Conservation (phyloP, 2,797 vertebrate species). For the Orestias chungarensis region DNA sequence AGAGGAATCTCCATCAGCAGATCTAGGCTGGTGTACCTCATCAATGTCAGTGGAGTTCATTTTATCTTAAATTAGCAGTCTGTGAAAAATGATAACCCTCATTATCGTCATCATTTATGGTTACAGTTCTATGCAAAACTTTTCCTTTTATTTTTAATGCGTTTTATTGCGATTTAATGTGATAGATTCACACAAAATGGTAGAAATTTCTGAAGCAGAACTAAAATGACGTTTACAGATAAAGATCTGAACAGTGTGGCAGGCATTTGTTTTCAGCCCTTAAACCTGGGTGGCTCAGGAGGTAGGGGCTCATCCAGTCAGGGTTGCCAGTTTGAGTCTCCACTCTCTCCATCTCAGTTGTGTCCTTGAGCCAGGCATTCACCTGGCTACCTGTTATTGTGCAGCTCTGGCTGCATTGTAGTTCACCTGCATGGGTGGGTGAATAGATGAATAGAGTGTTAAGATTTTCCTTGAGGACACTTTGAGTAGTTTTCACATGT, state of each 20-base stretch:
- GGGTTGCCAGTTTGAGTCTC: no score
- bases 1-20: slow-evolving; percentile 27
- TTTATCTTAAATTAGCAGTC: slow-evolving; percentile 35
- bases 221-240: neutral
- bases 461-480: no score
- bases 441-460: no score
- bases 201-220: neutral
- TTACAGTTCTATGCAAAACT: neutral
- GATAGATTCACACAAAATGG: neutral
- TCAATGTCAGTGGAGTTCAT: slow-evolving; percentile 28
- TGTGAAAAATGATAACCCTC: slow-evolving; percentile 18
- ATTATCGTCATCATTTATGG: slow-evolving; percentile 6
- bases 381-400: no score
- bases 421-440: no score
- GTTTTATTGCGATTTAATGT: neutral
- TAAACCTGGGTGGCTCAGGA: neutral
- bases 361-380: no score
- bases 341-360: no score
- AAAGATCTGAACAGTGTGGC: neutral
- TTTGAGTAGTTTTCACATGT: no score
- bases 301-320: no score
- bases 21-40: slow-evolving; percentile 12
- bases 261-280: neutral
- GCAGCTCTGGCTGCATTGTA: no score
- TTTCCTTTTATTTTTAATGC: neutral